A percentile compares a stretch with the other conserved stretches of the same genome.
phyloP scores from a whole-genome alignment of 1,140 invertebrate species.

The Caenorhabditis inopinata region DNA sequence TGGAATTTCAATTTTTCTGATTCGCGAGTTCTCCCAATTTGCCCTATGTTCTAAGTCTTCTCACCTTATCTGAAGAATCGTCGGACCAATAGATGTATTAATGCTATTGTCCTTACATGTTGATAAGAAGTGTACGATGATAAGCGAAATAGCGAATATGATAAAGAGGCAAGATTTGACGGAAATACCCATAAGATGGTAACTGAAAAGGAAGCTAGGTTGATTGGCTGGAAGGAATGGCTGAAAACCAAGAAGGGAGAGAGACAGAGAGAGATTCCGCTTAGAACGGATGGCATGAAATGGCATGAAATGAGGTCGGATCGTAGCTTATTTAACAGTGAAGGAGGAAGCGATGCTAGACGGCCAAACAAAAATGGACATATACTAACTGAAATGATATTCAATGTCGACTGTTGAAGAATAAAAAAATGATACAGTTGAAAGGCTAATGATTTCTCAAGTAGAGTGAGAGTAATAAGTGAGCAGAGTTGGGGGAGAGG shows the following conservation, averaged over 20 bases:
- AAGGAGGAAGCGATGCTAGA: not conserved
- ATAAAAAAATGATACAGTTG: no score
- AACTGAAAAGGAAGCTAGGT: not conserved
- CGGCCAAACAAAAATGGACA: not conserved
- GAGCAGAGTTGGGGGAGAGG: not conserved
- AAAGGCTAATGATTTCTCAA: no score
- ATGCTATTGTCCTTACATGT: not conserved
- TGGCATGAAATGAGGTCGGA: no score
- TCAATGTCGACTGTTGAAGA: no score
- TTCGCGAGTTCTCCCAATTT: no score
- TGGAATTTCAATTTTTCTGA: not conserved
- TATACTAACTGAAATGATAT: no score
- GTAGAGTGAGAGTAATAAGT: not conserved
- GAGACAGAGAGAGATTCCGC: no score
- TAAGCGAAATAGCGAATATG: not conserved
- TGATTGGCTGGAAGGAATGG: not conserved
- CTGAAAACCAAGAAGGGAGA: not conserved
- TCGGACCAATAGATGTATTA: not conserved
- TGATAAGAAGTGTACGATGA: not conserved
- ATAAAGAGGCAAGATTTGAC: constrained; percentile 17
- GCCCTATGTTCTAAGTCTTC: no score
- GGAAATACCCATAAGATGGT: not conserved
- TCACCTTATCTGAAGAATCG: not conserved
- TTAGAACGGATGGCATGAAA: no score
- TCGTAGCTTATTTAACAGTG: not conserved